These are phyloP conservation scores for Tetranychus cinnabarinus DNA, from an alignment of 1,140 invertebrate genomes.

Conservation along the genomic window DNA sequence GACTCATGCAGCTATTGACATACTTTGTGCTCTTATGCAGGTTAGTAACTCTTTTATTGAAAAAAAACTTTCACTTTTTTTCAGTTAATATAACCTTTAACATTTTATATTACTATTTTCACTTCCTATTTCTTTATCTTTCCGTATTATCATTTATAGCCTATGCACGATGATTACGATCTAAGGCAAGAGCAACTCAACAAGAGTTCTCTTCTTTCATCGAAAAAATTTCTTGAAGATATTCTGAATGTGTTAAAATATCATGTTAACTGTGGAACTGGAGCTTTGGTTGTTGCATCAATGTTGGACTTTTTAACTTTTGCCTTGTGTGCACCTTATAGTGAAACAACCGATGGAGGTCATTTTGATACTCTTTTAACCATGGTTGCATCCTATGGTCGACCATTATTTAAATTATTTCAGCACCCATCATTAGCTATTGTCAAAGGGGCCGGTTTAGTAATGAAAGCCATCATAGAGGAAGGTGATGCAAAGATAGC, in stretches of 20 bases:
- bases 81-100: constrained; percentile 1
- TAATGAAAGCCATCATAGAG: constrained; percentile 92
- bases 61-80: background rate
- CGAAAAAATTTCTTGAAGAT: constrained; percentile 71
- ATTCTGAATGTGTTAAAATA: constrained; percentile 82
- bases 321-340: constrained; percentile 90
- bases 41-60: constrained; percentile 11
- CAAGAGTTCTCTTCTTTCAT: constrained; percentile 81
- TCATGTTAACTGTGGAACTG: constrained; percentile 53
- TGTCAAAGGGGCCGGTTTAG: constrained; percentile 86
- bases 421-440: constrained; percentile 92
- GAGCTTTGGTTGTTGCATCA: constrained; percentile 40
- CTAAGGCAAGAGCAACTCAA: constrained; percentile 90
- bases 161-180: constrained; percentile 88
- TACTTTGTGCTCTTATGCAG: constrained; percentile 91
- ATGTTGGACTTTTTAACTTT: constrained; percentile 99
- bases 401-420: constrained; percentile 77
- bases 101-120: background rate
- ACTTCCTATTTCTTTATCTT: background rate
- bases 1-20: constrained; percentile 85
- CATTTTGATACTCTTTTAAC: constrained; percentile 86
- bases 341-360: constrained; percentile 91
- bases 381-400: constrained; percentile 71
- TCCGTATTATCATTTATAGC: constrained; percentile 22
- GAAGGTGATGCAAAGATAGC: constrained; percentile 77